Percentiles rank a stretch among this genome's conserved stretches.
phyloP scores from a whole-genome alignment of 2,797 vertebrate species.

The Premnoplex brunnescens region DNA sequence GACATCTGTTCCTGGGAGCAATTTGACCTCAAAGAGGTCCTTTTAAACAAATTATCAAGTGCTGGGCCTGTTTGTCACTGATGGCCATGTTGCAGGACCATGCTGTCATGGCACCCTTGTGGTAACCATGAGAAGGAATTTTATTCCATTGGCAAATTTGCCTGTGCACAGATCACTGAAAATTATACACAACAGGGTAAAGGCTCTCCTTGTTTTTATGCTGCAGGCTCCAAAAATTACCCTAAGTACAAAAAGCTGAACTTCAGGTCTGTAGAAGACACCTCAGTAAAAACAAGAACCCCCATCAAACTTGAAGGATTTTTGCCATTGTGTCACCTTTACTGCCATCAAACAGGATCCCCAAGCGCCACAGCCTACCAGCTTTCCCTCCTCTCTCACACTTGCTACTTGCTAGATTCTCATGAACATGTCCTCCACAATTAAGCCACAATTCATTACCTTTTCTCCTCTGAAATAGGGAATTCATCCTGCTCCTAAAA shows the following conservation, averaged over 20 bases:
- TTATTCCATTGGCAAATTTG: neutral
- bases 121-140: neutral
- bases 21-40: neutral
- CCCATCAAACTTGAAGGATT: neutral
- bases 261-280: neutral
- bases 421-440: neutral
- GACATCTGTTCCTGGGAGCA: neutral
- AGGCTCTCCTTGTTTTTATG: neutral
- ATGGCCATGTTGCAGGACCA: neutral
- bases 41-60: neutral
- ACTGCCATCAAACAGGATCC: neutral
- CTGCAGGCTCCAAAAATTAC: neutral
- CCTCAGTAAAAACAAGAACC: neutral
- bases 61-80: neutral
- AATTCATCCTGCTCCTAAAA: neutral
- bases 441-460: neutral
- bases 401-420: neutral
- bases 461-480: neutral
- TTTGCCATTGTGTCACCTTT: neutral
- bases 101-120: fast-evolving
- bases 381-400: neutral
- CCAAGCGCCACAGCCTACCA: neutral
- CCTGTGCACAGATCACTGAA: neutral
- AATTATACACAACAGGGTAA: neutral
- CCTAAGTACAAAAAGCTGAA: neutral